Base-by-base conservation (phyloP, 1,140 invertebrate genomes). In the Bombus sibiricus region DNA sequence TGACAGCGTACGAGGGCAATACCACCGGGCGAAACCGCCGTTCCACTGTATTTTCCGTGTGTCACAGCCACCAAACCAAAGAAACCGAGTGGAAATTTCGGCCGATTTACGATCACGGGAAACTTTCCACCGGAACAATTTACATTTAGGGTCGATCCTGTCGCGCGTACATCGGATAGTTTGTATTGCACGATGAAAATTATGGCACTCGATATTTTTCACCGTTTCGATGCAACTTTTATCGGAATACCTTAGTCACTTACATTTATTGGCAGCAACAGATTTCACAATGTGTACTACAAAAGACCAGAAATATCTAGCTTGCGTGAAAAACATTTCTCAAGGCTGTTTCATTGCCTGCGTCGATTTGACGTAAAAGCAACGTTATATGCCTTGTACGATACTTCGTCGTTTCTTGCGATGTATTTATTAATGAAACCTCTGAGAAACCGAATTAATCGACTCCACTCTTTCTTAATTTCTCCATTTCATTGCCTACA, bases 81-180 rank as follows among this genome's bases (percentile, higher is more conserved):
- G 32, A 76, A 59, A 76, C 37, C 74, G 12, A 28, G 25, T 37
- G 53, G 34, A 76, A 76, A 76, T 76, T 62, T 41, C 22, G 15
- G 25, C 13, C 53, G 34, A 76, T 62, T 76, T 76, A 76, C 47
- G 47, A 76, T 76, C 74, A 62, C 74, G 18, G 1, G 18, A 8
- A 53, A 53, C 5, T 18, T 57, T 76, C 53, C 25, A n/a, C 53
- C 12, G 5, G 6, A 28, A n/a, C 74, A 37, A 28, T 59, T n/a
- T 76, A 76, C 47, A 47, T 41, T 73, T 37, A 28, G 13, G 53
- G 8, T 25, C 12, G 13, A 12, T 15, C 0, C 1, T 66, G 12
- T 53, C 47, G 47, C 18, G 47, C 5, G 47, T 53, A 53, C 47
- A 18, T 12, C 10, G 15, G 10, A 18, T 22, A 28, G 32, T 9